Conservation (phyloP, 2,888 invertebrate species). For the Drosophila formosana region DNA sequence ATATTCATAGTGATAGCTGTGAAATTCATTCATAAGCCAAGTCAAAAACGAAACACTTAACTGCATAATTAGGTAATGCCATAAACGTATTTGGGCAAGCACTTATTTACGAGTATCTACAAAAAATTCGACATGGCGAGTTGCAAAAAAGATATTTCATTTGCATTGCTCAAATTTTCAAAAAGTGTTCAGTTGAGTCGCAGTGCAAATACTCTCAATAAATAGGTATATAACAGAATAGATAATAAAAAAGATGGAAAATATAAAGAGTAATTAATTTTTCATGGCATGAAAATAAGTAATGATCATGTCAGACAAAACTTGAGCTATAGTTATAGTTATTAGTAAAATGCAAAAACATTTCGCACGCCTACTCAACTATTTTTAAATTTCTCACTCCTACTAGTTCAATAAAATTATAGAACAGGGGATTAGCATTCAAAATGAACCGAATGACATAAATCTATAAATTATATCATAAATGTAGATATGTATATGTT, state of each 20-base stretch:
- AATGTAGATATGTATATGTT: background rate
- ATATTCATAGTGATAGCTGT: constrained; percentile 1
- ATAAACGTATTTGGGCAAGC: constrained; percentile 1
- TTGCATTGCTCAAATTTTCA: background rate
- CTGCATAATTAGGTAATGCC: constrained; percentile 1
- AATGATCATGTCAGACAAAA: too few species aligned
- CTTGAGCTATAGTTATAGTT: too few species aligned
- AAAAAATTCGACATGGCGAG: background rate
- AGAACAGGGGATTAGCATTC: background rate
- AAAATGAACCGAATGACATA: background rate
- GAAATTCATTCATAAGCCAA: constrained; percentile 1
- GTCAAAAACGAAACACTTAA: background rate
- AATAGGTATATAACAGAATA: background rate
- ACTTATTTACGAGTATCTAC: background rate
- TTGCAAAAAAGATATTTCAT: background rate
- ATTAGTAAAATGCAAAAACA: too few species aligned
- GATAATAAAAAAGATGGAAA: too few species aligned
- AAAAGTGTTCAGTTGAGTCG: background rate
- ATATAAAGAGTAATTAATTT: too few species aligned
- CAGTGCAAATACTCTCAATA: background rate
- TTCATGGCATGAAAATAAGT: too few species aligned
- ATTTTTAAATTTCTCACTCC: background rate
- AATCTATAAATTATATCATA: background rate
- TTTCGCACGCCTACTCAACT: background rate
- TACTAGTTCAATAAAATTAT: background rate